These are phyloP conservation scores for Danaus chrysippus DNA, from an alignment of 2,888 invertebrate genomes.

Conservation along the genomic window DNA sequence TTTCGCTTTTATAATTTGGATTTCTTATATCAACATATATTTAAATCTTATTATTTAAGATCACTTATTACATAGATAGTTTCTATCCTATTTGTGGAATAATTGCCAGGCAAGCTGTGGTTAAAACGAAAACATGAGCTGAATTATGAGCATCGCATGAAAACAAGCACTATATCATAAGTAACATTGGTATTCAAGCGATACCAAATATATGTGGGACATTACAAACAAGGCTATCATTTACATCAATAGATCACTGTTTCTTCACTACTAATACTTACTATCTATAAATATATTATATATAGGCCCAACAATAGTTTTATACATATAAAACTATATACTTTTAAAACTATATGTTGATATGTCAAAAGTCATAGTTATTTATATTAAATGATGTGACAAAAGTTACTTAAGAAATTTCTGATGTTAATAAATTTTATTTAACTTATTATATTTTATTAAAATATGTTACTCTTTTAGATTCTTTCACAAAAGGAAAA, in stretches of 20 bases:
- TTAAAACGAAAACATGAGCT: conserved; percentile 67
- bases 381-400: too few relatives aligned
- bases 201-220: conserved; percentile 22
- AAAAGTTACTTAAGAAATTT: too few relatives aligned
- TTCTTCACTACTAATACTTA: neutral
- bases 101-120: conserved; percentile 60
- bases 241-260: neutral
- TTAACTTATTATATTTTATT: too few relatives aligned
- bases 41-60: neutral
- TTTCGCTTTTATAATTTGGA: neutral
- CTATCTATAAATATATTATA: too few relatives aligned
- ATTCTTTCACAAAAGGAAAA: too few relatives aligned
- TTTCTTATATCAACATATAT: neutral
- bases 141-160: conserved; percentile 50
- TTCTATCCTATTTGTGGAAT: conserved; percentile 15
- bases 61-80: too few relatives aligned
- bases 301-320: too few relatives aligned
- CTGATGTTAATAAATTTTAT: too few relatives aligned
- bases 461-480: too few relatives aligned
- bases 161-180: conserved; percentile 48
- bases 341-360: too few relatives aligned
- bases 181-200: conserved; percentile 15
- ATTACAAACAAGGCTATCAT: conserved; percentile 13
- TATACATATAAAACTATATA: too few relatives aligned
- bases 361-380: too few relatives aligned